Conservation (phyloP, 2,797 vertebrate genomes). For the Phyllotis vaccarum region DNA sequence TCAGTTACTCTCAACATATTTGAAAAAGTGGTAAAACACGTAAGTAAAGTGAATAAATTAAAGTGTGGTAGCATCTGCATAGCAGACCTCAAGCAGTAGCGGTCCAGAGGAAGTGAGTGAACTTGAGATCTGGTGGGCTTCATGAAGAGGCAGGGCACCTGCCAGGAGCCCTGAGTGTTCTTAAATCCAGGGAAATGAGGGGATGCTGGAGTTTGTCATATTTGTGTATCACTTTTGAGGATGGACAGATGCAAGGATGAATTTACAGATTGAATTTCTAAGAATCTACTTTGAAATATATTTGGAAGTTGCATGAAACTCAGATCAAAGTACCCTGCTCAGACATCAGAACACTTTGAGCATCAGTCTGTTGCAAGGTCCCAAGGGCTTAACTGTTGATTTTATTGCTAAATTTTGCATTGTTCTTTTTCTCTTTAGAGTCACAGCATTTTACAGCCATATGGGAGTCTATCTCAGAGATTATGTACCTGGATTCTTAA, state of each 20-base stretch:
- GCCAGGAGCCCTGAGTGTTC: rapidly evolving
- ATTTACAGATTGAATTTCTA: neutral
- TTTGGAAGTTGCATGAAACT: constrained; percentile 1
- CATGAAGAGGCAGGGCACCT: neutral
- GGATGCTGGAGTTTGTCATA: neutral
- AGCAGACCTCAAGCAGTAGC: neutral
- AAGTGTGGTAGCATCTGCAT: neutral
- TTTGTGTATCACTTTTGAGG: neutral
- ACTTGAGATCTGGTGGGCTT: neutral
- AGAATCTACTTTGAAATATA: neutral
- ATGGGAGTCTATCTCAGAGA: neutral
- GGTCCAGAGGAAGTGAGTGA: neutral
- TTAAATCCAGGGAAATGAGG: neutral
- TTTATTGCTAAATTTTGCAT: constrained; percentile 37
- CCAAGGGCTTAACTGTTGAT: neutral
- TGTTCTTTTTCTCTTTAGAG: neutral
- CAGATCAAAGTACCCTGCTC: neutral
- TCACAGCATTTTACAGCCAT: constrained; percentile 19
- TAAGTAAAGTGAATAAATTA: neutral
- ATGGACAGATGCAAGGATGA: neutral
- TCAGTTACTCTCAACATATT: neutral
- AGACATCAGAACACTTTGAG: constrained; percentile 14
- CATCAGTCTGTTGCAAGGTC: neutral
- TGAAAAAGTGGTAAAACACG: neutral
- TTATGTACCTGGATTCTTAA: neutral